Evolutionary conservation across 64 coral and sea anemone species (phyloP).

Genomic region (Platygyra sinensis): DNA sequence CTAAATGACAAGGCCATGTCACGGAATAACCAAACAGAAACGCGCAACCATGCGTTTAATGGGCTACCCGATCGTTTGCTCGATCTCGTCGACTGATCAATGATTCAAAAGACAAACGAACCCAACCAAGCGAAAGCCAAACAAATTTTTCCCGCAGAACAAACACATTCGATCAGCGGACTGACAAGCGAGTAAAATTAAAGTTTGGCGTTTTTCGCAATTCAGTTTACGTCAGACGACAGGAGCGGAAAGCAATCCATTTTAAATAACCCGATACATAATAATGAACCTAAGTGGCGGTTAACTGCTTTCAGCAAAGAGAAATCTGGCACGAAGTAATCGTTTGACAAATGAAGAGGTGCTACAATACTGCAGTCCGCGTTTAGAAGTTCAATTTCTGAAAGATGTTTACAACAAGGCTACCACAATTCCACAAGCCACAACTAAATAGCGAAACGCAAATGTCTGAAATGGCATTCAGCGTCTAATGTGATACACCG

Average conservation of each 20-base stretch:
- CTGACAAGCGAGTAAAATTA: not conserved
- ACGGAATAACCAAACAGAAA: not conserved
- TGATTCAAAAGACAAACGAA: constrained; percentile 9
- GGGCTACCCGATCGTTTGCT: not conserved
- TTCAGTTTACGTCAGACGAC: not conserved
- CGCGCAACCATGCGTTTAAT: not conserved
- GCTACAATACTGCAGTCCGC: constrained; percentile 2
- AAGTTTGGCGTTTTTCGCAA: not conserved
- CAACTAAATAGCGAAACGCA: too few species aligned
- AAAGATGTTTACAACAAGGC: not conserved
- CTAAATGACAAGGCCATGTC: not conserved
- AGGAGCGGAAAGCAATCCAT: not conserved
- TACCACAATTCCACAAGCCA: not conserved
- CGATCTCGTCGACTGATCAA: not conserved
- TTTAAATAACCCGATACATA: not conserved
- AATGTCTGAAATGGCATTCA: not conserved
- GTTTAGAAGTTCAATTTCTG: not conserved
- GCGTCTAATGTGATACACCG: not conserved
- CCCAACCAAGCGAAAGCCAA: not conserved
- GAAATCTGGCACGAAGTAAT: not conserved
- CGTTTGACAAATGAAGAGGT: not conserved
- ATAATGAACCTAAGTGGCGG: not conserved
- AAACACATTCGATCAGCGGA: not conserved
- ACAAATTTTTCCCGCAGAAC: constrained; percentile 9
- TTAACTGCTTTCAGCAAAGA: not conserved